Base-by-base conservation (phyloP, 2,113 vertebrate genomes). In the Microtus montanus region DNA sequence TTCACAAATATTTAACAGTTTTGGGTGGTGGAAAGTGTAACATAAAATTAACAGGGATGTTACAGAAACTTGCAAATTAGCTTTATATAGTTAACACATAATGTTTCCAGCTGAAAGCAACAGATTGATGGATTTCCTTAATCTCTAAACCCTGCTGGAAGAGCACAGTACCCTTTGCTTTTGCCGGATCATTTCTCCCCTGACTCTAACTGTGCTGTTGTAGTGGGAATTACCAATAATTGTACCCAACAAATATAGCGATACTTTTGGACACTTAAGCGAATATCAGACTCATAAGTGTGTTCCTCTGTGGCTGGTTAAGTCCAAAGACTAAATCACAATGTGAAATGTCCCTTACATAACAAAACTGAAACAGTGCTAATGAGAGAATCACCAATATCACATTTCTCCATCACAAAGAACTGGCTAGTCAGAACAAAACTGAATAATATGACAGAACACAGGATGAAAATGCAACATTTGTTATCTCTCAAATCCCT, bases 231-330 rank as follows among this genome's bases (percentile, higher is more conserved):
- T 90, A 61, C 1, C 35, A 85, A 75, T 92, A 74, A 79, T 35
- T 90, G 17, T 84, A 11, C 33, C 15, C 19, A 93, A 71, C 38
- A 92, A 71, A 7, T 73, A 26, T 49, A 89, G 41, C n/a, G 11
- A 52, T 61, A 58, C 22, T 93, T 47, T 47, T 64, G 49, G 13
- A 85, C 15, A 91, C 15, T 77, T 82, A 66, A 77, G 58, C 7
- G 90, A 93, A 89, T 73, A 71, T 85, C 66, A 80, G 49, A 74
- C 49, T 80, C 70, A 77, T 90, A 73, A 77, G 14, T 54, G 2
- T 68, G 75, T 95, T 79, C 80, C 49, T 35, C 13, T 64, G 52
- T 2, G 14, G 35, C 44, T 91, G 93, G 92, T 91, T 77, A 95
- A 89, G 84, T 41, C 54, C 66, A 19, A 93, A 9, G 52, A 75